phyloP scores from a whole-genome alignment of 2,797 vertebrate species.

The Hippoglossus hippoglossus region DNA sequence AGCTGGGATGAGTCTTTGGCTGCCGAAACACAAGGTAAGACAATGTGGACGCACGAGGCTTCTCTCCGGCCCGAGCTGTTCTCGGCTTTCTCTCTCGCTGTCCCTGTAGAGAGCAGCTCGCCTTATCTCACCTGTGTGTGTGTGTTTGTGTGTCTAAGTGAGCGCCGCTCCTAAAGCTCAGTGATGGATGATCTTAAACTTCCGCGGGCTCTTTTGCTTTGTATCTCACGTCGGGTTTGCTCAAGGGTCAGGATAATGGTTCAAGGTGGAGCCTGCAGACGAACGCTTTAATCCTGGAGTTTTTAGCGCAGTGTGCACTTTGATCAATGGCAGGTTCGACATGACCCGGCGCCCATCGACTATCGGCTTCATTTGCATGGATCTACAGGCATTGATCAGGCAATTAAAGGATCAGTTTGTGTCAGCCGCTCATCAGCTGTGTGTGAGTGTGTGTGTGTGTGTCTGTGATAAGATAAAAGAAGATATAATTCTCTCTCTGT shows the following conservation, averaged over 20 bases:
- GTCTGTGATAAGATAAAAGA: slow-evolving; percentile 44
- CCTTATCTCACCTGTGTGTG: slow-evolving; percentile 48
- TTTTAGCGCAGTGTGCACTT: slow-evolving; percentile 57
- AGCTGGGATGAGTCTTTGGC: slow-evolving; percentile 84
- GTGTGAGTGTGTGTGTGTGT: slow-evolving; percentile 8
- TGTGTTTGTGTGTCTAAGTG: slow-evolving; percentile 22
- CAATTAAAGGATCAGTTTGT: slow-evolving; percentile 76
- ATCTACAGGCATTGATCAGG: slow-evolving; percentile 71
- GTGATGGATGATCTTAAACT: slow-evolving; percentile 68
- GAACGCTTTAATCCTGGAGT: slow-evolving; percentile 62
- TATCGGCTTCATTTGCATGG: slow-evolving; percentile 70
- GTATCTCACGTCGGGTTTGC: slow-evolving; percentile 48
- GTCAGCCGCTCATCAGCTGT: background rate
- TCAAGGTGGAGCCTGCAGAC: slow-evolving; percentile 70
- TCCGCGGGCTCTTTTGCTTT: slow-evolving; percentile 30
- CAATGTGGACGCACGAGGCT: slow-evolving; percentile 32
- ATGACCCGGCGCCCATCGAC: slow-evolving; percentile 60
- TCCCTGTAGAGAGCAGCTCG: slow-evolving; percentile 20
- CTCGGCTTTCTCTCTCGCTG: background rate
- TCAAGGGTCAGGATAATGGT: slow-evolving; percentile 62
- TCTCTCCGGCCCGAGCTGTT: slow-evolving; percentile 7
- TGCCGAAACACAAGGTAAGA: slow-evolving; percentile 84
- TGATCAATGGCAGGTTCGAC: slow-evolving; percentile 64
- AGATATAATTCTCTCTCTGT: slow-evolving; percentile 30
- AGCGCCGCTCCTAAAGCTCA: slow-evolving; percentile 32